phyloP scores from a whole-genome alignment of 1,140 invertebrate genomes.

The Atta colombica region DNA sequence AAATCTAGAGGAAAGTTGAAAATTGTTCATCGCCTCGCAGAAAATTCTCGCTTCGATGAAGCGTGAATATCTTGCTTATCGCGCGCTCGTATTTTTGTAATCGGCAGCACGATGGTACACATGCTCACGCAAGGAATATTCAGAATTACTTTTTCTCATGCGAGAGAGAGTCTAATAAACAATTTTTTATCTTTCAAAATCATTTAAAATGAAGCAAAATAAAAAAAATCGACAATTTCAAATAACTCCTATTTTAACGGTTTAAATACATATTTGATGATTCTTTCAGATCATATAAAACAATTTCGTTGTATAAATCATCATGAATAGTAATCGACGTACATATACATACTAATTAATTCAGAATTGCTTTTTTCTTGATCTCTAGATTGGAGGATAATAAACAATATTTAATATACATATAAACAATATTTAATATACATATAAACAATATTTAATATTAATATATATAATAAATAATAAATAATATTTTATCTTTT shows the following conservation, averaged over 20 bases:
- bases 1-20: constrained; percentile 51
- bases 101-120: neutral
- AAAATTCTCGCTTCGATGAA: constrained; percentile 58
- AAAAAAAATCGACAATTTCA: constrained; percentile 11
- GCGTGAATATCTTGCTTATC: constrained; percentile 49
- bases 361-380: neutral
- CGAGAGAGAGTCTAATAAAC: constrained; percentile 20
- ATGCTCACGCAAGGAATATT: neutral
- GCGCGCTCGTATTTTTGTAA: constrained; percentile 42
- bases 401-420: too few relatives aligned
- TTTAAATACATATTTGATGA: neutral
- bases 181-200: neutral
- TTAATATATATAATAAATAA: too few relatives aligned
- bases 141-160: neutral
- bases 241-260: neutral
- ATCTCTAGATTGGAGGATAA: too few relatives aligned
- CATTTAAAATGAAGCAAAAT: too few relatives aligned
- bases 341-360: constrained; percentile 6
- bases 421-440: too few relatives aligned
- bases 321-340: neutral
- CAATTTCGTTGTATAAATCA: neutral
- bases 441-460: too few relatives aligned
- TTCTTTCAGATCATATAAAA: neutral
- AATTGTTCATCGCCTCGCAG: constrained; percentile 43
- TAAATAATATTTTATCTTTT: neutral